Conservation (phyloP, 2,797 vertebrate genomes). For the Pipistrellus pygmaeus region DNA sequence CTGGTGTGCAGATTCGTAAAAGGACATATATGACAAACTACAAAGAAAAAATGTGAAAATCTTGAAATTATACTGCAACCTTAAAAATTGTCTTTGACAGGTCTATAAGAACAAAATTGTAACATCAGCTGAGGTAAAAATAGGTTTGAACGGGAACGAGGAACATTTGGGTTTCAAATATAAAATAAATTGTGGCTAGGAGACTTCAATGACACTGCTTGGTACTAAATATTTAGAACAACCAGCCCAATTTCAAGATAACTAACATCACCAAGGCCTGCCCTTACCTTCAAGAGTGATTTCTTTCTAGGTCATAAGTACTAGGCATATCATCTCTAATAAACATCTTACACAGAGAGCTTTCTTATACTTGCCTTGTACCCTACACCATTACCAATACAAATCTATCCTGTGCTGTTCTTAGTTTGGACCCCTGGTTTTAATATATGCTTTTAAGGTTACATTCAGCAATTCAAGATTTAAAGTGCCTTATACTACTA, state of each 20-base stretch:
- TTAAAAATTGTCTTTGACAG: constrained; percentile 53
- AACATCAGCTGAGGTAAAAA: constrained; percentile 71
- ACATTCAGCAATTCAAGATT: constrained; percentile 55
- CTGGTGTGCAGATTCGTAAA: background rate
- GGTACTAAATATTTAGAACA: constrained; percentile 64
- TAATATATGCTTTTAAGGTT: constrained; percentile 6
- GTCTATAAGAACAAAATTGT: constrained; percentile 41
- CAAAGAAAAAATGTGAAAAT: constrained; percentile 46
- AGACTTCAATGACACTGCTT: constrained; percentile 30
- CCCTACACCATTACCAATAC: background rate
- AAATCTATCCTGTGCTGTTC: background rate
- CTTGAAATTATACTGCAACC: constrained; percentile 45
- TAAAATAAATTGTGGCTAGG: constrained; percentile 47
- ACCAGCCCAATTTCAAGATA: constrained; percentile 35
- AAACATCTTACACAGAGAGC: constrained; percentile 29
- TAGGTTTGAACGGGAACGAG: background rate
- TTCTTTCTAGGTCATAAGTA: constrained; percentile 64
- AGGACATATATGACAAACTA: background rate
- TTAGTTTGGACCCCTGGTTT: background rate
- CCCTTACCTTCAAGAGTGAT: background rate
- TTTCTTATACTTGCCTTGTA: background rate
- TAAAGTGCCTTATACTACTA: constrained; percentile 22
- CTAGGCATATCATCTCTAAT: constrained; percentile 26
- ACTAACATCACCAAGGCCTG: background rate
- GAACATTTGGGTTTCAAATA: constrained; percentile 66